Evolutionary conservation across 2,888 invertebrate genomes (phyloP).

Genomic region (Galerucella calmariensis): DNA sequence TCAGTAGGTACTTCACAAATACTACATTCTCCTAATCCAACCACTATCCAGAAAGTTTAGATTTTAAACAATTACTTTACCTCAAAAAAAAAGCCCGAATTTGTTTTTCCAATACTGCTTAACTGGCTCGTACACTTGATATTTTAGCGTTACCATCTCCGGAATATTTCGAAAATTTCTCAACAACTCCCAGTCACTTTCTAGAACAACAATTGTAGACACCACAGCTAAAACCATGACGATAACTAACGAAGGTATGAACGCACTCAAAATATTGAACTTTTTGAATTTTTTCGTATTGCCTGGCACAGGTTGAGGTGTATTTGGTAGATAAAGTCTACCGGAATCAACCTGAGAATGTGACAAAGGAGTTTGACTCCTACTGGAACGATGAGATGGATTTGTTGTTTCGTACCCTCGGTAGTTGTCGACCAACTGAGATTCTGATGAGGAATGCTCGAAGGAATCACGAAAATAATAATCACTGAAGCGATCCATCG

Average conservation of each 20-base stretch:
- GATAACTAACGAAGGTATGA: constrained; percentile 82
- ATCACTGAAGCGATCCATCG: constrained; percentile 69
- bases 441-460: constrained; percentile 84
- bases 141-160: constrained; percentile 79
- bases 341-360: constrained; percentile 62
- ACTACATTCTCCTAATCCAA: neutral
- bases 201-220: constrained; percentile 78
- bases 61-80: neutral
- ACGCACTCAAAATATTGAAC: constrained; percentile 77
- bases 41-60: neutral
- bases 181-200: constrained; percentile 81
- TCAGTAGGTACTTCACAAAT: neutral
- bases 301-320: constrained; percentile 42
- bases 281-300: constrained; percentile 62
- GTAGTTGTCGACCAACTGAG: constrained; percentile 70
- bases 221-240: constrained; percentile 77
- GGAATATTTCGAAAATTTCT: constrained; percentile 78
- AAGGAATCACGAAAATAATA: constrained; percentile 81
- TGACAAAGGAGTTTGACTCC: constrained; percentile 66
- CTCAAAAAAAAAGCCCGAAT: constrained; percentile 73
- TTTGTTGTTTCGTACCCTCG: constrained; percentile 61
- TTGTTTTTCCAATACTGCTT: constrained; percentile 80
- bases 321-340: constrained; percentile 58
- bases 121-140: constrained; percentile 85
- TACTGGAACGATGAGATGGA: constrained; percentile 66